A percentile compares a stretch with the other conserved stretches of the same genome.
Conservation (phyloP, 2,113 vertebrate species). For the Hippocampus comes region DNA sequence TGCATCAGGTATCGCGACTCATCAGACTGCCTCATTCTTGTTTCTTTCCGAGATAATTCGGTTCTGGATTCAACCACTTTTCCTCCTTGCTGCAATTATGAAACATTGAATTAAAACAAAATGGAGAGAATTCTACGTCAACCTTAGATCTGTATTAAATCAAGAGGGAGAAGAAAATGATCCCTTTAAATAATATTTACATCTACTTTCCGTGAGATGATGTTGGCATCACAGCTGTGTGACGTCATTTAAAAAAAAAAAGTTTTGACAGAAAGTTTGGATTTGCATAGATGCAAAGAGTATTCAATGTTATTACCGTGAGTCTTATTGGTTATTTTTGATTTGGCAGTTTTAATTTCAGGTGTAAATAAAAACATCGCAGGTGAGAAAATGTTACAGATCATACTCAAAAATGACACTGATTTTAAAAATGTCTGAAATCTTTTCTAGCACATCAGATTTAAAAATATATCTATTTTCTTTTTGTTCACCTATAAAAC, state of each 20-base stretch:
- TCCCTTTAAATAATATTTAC: slow-evolving; percentile 11
- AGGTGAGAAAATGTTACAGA: not conserved
- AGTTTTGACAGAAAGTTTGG: not conserved
- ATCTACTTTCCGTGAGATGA: slow-evolving; percentile 2
- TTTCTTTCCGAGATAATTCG: slow-evolving; percentile 15
- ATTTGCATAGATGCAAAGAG: not conserved
- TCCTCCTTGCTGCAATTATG: slow-evolving; percentile 18
- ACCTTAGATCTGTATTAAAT: not conserved
- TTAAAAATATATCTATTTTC: no score
- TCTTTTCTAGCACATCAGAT: no score
- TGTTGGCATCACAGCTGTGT: not conserved
- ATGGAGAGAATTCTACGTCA: not conserved
- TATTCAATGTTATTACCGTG: not conserved
- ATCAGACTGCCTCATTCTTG: slow-evolving; percentile 6
- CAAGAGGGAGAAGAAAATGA: not conserved
- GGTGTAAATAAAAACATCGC: slow-evolving; percentile 8
- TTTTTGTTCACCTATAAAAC: no score
- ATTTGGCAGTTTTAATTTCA: not conserved
- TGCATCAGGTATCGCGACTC: slow-evolving; percentile 47
- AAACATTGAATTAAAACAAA: not conserved
- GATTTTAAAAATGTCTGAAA: no score
- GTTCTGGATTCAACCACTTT: slow-evolving; percentile 1
- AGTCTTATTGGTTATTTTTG: not conserved
- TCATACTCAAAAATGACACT: not conserved
- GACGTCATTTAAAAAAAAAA: not conserved